Evolutionary conservation across 2,797 vertebrate species (phyloP), one percentile per base, ranked within the genome.

Genomic region (Anas flavirostris): DNA sequence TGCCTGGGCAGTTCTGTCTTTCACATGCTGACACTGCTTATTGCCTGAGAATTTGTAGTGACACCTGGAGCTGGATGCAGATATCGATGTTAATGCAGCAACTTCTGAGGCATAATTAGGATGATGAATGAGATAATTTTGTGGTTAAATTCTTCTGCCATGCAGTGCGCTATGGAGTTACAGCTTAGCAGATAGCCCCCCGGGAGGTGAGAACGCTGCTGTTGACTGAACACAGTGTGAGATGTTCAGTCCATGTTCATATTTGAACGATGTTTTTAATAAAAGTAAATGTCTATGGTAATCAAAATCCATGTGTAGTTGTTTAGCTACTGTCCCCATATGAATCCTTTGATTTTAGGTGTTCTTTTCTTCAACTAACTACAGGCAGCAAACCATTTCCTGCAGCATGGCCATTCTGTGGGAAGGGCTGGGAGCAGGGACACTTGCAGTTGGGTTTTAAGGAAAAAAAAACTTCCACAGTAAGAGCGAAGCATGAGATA

Each of bases 231-330:
- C 0, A 0, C 55, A 19, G 55, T 50, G 37, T 59, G 85, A 78
- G 72, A 55, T 28, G 13, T 73, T 93, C 41, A 66, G 75, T 39
- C 72, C 4, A 0, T 11, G n/a, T 63, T 83, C 21, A 81, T 17
- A 79, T 55, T 15, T 91, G 76, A 94, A 55, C 46, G 64, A 95
- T 87, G 89, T 10, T 92, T 94, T 94, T 91, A 96, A 94, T 95
- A 91, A 92, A 78, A 81, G 46, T 73, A 67, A 92, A 59, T 52
- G 29, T 44, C 35, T 91, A 3, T 41, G 25, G 60, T 78, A 75
- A 82, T 95, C 79, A 90, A 81, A 88, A 94, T 72, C 53, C 23
- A 46, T 0, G 0, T 68, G 46, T 85, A 91, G 91, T 73, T 87
- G 58, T 69, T 94, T 35, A 92, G 73, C 69, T 88, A 37, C 59